These are phyloP conservation scores for Agrotis segetum DNA, from an alignment of 2,888 invertebrate species.

Conservation along the genomic window DNA sequence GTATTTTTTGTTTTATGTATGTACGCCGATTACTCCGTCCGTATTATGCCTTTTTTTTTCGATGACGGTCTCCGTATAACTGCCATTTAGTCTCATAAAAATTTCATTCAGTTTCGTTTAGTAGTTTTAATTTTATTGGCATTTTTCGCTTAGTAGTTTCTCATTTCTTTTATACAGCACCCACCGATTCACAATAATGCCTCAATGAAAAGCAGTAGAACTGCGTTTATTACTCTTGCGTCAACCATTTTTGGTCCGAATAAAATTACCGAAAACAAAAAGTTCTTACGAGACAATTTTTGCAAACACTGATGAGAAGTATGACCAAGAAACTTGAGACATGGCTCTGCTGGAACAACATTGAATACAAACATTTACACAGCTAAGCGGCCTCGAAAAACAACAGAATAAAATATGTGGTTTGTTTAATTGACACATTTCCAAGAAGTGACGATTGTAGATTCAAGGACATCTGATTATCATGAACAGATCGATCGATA, in stretches of 20 bases:
- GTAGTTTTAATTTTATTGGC: too few species aligned
- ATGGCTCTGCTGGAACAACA: not conserved
- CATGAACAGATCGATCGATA: slow-evolving; percentile 25
- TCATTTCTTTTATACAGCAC: not conserved
- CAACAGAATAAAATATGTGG: slow-evolving; percentile 24
- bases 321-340: slow-evolving; percentile 3
- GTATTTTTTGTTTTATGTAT: too few species aligned
- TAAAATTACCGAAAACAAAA: not conserved
- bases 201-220: not conserved
- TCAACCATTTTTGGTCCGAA: not conserved
- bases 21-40: too few species aligned
- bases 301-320: not conserved
- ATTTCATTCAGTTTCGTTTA: too few species aligned
- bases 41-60: too few species aligned
- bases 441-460: slow-evolving; percentile 24
- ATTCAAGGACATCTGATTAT: slow-evolving; percentile 40
- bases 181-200: not conserved
- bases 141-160: too few species aligned
- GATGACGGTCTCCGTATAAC: too few species aligned
- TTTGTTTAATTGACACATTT: slow-evolving; percentile 27
- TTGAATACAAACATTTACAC: slow-evolving; percentile 6
- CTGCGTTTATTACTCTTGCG: not conserved
- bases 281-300: not conserved
- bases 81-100: too few species aligned
- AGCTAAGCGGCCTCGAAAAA: not conserved